A percentile compares a stretch with the other conserved stretches of the same genome.
These are phyloP conservation scores for Plumapathes pennacea DNA, from an alignment of 92 coral and sea anemone species.

Conservation along the genomic window DNA sequence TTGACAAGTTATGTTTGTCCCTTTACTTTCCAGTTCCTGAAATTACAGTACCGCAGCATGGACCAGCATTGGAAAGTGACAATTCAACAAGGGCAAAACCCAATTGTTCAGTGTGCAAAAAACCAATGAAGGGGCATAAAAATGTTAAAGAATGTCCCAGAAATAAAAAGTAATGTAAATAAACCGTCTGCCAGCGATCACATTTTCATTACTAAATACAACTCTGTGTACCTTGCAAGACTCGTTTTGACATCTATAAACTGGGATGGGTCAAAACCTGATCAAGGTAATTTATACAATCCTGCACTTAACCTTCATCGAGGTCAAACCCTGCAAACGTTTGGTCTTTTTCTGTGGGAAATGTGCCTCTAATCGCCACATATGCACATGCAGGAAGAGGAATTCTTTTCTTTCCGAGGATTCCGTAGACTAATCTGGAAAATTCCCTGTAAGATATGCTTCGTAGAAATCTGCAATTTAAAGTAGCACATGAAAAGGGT, in stretches of 20 bases:
- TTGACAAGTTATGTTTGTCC: no score
- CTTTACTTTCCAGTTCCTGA: no score
- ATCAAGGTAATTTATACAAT: background rate
- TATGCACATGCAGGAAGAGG: constrained; percentile 53
- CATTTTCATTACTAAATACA: no score
- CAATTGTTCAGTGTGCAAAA: constrained; percentile 13
- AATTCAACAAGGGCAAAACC: background rate
- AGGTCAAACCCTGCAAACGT: constrained; percentile 8
- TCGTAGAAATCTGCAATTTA: constrained; percentile 30
- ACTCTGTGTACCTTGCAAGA: no score
- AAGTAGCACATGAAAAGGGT: no score
- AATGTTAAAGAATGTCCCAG: constrained; percentile 22
- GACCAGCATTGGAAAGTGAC: no score
- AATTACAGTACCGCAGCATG: no score
- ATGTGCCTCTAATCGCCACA: constrained; percentile 14
- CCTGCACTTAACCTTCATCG: background rate
- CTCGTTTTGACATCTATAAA: no score
- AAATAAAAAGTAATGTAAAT: background rate
- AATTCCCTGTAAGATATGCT: constrained; percentile 52
- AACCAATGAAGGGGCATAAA: constrained; percentile 39
- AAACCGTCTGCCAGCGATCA: no score
- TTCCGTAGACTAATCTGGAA: constrained; percentile 36
- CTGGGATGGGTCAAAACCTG: no score
- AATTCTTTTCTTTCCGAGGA: constrained; percentile 41
- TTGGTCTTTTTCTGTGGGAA: constrained; percentile 2